Percentiles rank a stretch among this genome's conserved stretches.
Conservation (phyloP, 2,888 invertebrate species). For the Orthonevra nobilis region DNA sequence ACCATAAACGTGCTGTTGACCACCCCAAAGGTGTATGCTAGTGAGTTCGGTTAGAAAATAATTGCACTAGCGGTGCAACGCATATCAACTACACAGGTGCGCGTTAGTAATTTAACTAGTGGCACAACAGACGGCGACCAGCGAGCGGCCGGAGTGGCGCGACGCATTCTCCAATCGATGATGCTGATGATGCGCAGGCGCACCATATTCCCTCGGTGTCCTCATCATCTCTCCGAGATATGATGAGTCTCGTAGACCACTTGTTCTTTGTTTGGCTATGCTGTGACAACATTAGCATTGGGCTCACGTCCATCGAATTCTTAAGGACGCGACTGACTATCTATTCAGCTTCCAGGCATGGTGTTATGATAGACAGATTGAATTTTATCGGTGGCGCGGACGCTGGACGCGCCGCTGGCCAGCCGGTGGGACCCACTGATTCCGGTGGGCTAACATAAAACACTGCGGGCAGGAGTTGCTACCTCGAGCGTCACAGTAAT, state of each 20-base stretch:
- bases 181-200: slow-evolving; percentile 21
- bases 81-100: slow-evolving; percentile 53
- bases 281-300: slow-evolving; percentile 62
- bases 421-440: too few relatives aligned
- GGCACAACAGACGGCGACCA: background rate
- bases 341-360: slow-evolving; percentile 21
- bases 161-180: slow-evolving; percentile 12
- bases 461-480: slow-evolving; percentile 22
- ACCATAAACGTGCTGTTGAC: slow-evolving; percentile 54
- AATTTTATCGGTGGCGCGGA: slow-evolving; percentile 39
- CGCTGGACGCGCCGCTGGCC: too few relatives aligned
- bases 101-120: slow-evolving; percentile 34
- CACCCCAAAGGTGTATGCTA: slow-evolving; percentile 57
- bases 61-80: slow-evolving; percentile 60
- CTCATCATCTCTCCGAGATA: slow-evolving; percentile 23
- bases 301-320: slow-evolving; percentile 38
- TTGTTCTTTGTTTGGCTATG: slow-evolving; percentile 25
- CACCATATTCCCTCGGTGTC: slow-evolving; percentile 33
- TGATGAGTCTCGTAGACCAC: slow-evolving; percentile 27
- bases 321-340: slow-evolving; percentile 21
- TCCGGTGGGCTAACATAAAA: too few relatives aligned
- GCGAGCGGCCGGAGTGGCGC: background rate
- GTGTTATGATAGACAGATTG: slow-evolving; percentile 63
- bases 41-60: slow-evolving; percentile 66
- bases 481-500: slow-evolving; percentile 36